Base-by-base conservation (phyloP, 2,888 invertebrate genomes). In the Tanytarsus gracilentus region DNA sequence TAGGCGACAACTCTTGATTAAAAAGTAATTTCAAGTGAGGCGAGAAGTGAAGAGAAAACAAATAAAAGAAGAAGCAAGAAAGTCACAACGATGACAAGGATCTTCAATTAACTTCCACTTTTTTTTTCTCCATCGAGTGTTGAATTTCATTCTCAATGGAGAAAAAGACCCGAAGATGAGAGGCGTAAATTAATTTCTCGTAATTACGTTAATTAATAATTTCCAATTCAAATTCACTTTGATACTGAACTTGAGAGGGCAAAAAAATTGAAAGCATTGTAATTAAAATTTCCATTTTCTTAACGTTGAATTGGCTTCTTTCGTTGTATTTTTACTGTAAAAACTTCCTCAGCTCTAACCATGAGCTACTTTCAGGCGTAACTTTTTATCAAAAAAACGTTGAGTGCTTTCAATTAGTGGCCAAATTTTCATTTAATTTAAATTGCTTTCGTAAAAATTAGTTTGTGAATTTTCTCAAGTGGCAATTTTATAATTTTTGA, bases 151-250 rank as follows among this genome's bases (percentile, higher is more conserved):
- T 9, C 8, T 21, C 11, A 18, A 18, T 21, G 21, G 9, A 40
- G 9, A 14, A 40, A 14, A 11, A 18, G 44, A 23, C 21, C 18
- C 18, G 23, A 23, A 11, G n/a, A 33, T 18, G 16, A 18, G 44
- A 44, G 18, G 44, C 44, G 44, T 44, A 44, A 44, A 44, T 44
- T 44, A 44, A 44, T 44, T 44, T 44, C 44, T 44, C 21, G 21
- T 44, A 44, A 44, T 44, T 44, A 44, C 23, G 44, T 44, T 44
- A 44, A 44, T 44, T 44, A 44, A 44, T 44, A 44, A 44, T 44
- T 44, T 44, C 44, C 44, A 44, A 44, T 44, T 44, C 44, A 44
- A 23, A 44, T 44, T 44, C 3, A 1, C 9, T 21, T 44, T 36
- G 36, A 36, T 36, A 36, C 16, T 8, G 5, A 36, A n/a, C 16